Conservation (phyloP, 2,888 invertebrate genomes). For the Lasioglossum lativentre region DNA sequence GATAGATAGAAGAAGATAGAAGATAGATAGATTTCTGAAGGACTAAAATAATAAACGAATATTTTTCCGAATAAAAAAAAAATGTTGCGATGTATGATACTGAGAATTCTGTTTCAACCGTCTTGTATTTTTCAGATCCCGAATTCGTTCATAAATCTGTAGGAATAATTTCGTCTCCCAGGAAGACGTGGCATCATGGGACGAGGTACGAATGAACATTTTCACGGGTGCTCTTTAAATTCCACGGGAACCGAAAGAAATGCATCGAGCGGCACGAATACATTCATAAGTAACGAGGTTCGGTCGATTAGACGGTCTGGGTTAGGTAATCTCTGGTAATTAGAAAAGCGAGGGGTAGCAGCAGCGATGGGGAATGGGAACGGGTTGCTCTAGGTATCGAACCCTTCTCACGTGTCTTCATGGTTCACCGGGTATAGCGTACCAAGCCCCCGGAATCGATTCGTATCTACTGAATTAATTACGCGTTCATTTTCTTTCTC, state of each 20-base stretch:
- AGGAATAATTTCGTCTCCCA: not conserved
- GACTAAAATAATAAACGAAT: not conserved
- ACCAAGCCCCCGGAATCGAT: conserved; percentile 66
- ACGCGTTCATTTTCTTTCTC: conserved; percentile 72
- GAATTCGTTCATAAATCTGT: too few relatives aligned
- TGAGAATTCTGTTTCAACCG: too few relatives aligned
- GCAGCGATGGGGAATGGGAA: conserved; percentile 5
- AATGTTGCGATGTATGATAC: too few relatives aligned
- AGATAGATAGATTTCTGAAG: too few relatives aligned
- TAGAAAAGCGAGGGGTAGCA: conserved; percentile 54
- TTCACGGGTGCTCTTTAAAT: not conserved
- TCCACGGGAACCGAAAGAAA: conserved; percentile 3
- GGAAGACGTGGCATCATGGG: too few relatives aligned
- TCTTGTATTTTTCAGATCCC: too few relatives aligned
- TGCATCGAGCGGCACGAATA: conserved; percentile 54
- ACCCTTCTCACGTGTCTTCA: conserved; percentile 57
- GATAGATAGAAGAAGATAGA: too few relatives aligned
- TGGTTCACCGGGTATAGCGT: conserved; percentile 56
- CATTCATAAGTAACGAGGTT: conserved; percentile 66
- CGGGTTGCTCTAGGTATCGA: conserved; percentile 35
- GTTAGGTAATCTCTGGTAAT: conserved; percentile 48
- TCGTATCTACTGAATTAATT: conserved; percentile 75
- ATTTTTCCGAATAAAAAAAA: not conserved
- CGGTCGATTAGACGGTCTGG: conserved; percentile 63
- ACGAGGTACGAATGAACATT: not conserved